These are phyloP conservation scores for fruit fly (Drosophila melanogaster) DNA, from an alignment of 1,140 invertebrate species.

Conservation along the genomic window Release_6_plus_ISO1_MT NT_033777.3:22942501-22943000, in stretches of 20 bases:
- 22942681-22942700: neutral
- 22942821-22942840: slow-evolving; percentile 19
- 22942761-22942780: slow-evolving; percentile 74
- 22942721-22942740: slow-evolving; percentile 5
- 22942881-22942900: neutral
- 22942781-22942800: slow-evolving; percentile 62
- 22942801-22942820: slow-evolving; percentile 33
- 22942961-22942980: slow-evolving; percentile 55
- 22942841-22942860: slow-evolving; percentile 5
- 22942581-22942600: slow-evolving; percentile 77
- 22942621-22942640: slow-evolving; percentile 82
- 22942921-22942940: slow-evolving; percentile 63
- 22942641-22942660: slow-evolving; percentile 77
- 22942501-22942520: slow-evolving; percentile 67
- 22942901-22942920: slow-evolving; percentile 46
- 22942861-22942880: no score
- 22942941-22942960: slow-evolving; percentile 56
- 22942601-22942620: slow-evolving; percentile 77
- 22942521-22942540: slow-evolving; percentile 12
- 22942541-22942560: slow-evolving; percentile 7
- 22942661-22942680: slow-evolving; percentile 72
- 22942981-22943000: slow-evolving; percentile 59
- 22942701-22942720: neutral
- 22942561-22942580: slow-evolving; percentile 49
- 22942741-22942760: slow-evolving; percentile 15